These are phyloP conservation scores for Cephus pygmeus DNA, from an alignment of 2,888 invertebrate species.

Conservation along the genomic window DNA sequence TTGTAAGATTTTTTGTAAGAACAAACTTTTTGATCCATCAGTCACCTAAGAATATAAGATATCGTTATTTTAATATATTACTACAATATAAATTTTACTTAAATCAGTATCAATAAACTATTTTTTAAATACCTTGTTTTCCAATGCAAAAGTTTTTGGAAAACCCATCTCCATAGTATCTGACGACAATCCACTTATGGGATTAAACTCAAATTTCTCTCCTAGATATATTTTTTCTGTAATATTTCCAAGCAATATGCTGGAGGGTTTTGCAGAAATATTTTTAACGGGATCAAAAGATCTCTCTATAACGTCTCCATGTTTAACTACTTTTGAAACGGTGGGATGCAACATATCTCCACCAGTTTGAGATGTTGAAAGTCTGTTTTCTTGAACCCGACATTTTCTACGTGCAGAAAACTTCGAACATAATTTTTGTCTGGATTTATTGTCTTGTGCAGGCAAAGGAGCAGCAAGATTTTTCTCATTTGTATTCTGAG, in stretches of 20 bases:
- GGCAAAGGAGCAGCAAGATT: not conserved
- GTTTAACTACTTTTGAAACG: slow-evolving; percentile 6
- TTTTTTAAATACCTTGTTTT: slow-evolving; percentile 23
- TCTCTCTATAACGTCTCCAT: slow-evolving; percentile 1
- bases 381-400: slow-evolving; percentile 25
- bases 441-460: not conserved
- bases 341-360: slow-evolving; percentile 40
- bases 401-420: slow-evolving; percentile 44
- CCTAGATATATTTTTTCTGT: slow-evolving; percentile 50
- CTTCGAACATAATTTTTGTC: slow-evolving; percentile 42
- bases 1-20: slow-evolving; percentile 39
- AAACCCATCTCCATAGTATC: slow-evolving; percentile 45
- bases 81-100: not conserved
- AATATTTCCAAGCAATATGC: slow-evolving; percentile 57
- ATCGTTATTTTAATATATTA: not conserved
- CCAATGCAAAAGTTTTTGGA: slow-evolving; percentile 51
- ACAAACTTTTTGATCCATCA: slow-evolving; percentile 43
- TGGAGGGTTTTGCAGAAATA: slow-evolving; percentile 32
- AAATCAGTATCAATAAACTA: not conserved
- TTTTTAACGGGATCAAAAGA: slow-evolving; percentile 38
- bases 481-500: not conserved
- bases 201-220: slow-evolving; percentile 19
- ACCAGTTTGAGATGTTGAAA: slow-evolving; percentile 43
- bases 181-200: not conserved
- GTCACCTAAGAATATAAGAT: slow-evolving; percentile 30